phyloP scores from a whole-genome alignment of 2,113 vertebrate genomes.

The Chaetops frenatus region DNA sequence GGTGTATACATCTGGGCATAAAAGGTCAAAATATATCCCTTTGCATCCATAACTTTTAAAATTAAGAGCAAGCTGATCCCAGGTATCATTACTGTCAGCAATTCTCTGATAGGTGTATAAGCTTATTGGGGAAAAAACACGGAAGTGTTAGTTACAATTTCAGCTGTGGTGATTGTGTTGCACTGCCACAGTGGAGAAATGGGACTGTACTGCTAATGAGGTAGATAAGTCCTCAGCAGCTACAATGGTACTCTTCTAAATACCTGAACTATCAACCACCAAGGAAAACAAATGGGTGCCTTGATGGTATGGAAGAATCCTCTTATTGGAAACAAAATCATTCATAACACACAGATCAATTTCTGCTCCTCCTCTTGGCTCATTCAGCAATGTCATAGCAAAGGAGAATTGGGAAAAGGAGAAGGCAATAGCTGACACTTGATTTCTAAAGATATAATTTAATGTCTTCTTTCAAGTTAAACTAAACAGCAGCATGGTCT shows the following conservation, averaged over 20 bases:
- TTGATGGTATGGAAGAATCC: background rate
- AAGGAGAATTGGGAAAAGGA: background rate
- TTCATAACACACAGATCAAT: constrained; percentile 37
- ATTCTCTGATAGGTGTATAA: background rate
- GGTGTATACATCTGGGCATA: background rate
- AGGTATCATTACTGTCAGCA: background rate
- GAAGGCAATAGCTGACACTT: background rate
- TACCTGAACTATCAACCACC: background rate
- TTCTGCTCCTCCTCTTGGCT: background rate
- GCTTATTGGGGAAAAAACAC: background rate
- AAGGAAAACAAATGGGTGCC: constrained; percentile 9
- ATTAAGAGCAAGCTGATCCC: background rate
- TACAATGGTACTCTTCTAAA: background rate
- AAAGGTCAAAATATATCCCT: background rate
- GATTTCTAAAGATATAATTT: background rate
- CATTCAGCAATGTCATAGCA: background rate
- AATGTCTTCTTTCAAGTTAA: background rate
- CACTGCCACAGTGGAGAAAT: background rate
- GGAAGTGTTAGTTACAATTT: background rate
- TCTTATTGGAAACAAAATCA: background rate
- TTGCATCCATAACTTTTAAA: background rate
- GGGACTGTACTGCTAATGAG: background rate
- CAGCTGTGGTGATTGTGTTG: background rate
- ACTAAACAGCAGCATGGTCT: background rate
- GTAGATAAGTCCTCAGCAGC: background rate